A percentile compares a stretch with the other conserved stretches of the same genome.
Conservation (phyloP, 1,140 invertebrate species). For the Drosophila tristis region DNA sequence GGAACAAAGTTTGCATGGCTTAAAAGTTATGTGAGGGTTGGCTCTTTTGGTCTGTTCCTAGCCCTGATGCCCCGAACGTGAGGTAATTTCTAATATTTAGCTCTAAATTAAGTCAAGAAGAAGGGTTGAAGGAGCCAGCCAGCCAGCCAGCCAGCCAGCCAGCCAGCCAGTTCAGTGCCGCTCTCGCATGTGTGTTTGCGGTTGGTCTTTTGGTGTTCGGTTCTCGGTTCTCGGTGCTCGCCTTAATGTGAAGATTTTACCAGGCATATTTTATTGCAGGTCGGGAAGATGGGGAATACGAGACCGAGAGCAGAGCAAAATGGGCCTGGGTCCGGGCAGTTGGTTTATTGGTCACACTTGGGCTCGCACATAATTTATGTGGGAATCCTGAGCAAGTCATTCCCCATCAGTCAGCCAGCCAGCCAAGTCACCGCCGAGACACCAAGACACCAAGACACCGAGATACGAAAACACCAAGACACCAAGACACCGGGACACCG, state of each 20-base stretch:
- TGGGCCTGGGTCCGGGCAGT: constrained; percentile 71
- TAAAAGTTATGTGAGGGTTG: constrained; percentile 67
- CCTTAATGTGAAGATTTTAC: constrained; percentile 61
- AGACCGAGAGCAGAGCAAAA: constrained; percentile 32
- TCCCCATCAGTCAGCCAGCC: constrained; percentile 65
- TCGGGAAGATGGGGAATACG: constrained; percentile 26
- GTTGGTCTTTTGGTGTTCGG: constrained; percentile 16
- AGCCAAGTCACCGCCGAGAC: constrained; percentile 29
- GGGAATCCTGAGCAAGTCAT: constrained; percentile 77
- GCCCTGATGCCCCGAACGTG: constrained; percentile 67
- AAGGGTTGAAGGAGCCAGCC: constrained; percentile 31
- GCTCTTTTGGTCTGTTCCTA: constrained; percentile 12
- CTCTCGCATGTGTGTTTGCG: constrained; percentile 51
- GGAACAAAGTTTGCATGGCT: constrained; percentile 72
- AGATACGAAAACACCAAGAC: constrained; percentile 46
- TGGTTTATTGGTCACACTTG: constrained; percentile 84
- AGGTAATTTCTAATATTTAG: constrained; percentile 83
- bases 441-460: constrained; percentile 36
- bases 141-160: neutral
- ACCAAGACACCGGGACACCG: constrained; percentile 30
- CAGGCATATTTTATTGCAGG: constrained; percentile 83
- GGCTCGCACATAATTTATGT: constrained; percentile 83
- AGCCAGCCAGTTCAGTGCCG: no score
- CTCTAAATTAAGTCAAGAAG: constrained; percentile 77
- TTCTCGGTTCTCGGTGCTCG: no score